Base-by-base conservation (phyloP, 2,888 invertebrate genomes). In the Philereme vetulata region DNA sequence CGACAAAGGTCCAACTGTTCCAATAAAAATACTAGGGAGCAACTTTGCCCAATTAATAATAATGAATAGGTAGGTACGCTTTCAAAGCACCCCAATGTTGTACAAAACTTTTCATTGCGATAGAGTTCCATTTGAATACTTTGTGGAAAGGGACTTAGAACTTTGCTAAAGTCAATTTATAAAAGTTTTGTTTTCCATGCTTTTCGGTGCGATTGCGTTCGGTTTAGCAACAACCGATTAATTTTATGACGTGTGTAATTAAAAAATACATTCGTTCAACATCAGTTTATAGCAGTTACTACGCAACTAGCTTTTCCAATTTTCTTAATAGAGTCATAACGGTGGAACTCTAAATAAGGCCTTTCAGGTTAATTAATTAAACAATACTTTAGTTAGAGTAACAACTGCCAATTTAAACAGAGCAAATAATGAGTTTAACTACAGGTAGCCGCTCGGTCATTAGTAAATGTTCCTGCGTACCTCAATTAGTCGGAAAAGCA, bases 41-140 rank as follows among this genome's bases (percentile, higher is more conserved):
- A 87, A 90, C 88, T 86, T 85, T 85, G 80, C 76, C 76, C 80
- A 84, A 87, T 86, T 88, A 86, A 88, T 86, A 88, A 89, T 88
- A 89, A 88, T 85, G 86, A 83, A 82, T 80, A 65, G 59, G 59
- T 80, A 65, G 58, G 56, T 51, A 80, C 78, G 78, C 75, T 74
- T 58, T 76, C 76, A 75, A 78, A 78, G 80, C 80, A 82, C 86
- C 87, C 84, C 77, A 77, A 74, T 79, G 78, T 79, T 80, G 75
- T 75, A 81, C 71, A 74, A 79, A 85, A 81, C 76, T 83, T 87
- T 85, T 82, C 81, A 84, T 82, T 86, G 78, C 76, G 83, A 86
- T 80, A 84, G 82, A 88, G 86, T 88, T 83, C 77, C 78, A 82
- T 79, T 75, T 75, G 73, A 73, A 71, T 75, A 80, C 79, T 77